Evolutionary conservation across 2,888 invertebrate genomes (phyloP), one percentile per base, ranked within the genome.

Genomic region (Nezara viridula): DNA sequence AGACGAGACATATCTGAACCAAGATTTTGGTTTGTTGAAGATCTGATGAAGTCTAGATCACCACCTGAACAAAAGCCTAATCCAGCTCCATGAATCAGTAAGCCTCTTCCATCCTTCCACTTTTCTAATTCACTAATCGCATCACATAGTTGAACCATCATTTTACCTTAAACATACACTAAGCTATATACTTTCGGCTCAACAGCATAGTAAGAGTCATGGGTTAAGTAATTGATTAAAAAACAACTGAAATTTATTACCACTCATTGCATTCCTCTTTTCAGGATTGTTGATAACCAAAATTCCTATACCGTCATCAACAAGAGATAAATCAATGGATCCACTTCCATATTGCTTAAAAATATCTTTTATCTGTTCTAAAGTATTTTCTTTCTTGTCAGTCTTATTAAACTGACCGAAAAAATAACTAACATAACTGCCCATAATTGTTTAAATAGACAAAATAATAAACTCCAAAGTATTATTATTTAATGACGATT

Each of bases 11-110:
- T 93, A 60, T 91, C 91, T 40, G 91, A 92, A 0, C 94, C 94
- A 85, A 92, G 92, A 14, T 92, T 92, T 7, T 92, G 91, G 50
- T 91, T 92, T 32, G 90, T 91, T 16, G 93, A 92, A 86, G 91
- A 89, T 77, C 91, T 92, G 4, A 93, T 93, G 55, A 93, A 92
- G 24, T 92, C 92, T 21, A 94, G 91, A 91, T 94, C 94, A 7
- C 93, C 94, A 19, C 94, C 94, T 4, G 94, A 94, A 91, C 94
- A 94, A 91, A 94, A 94, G n/a, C 92, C 92, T 16, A 92, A 92
- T 7, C 92, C 93, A 2, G 92, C 92, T 0, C 94, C 94, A 89
- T 92, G 92, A 9, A 94, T 89, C 24, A 94, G 92, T 16, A 94
- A 90, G 12, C 93, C 94, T 92, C 93, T 93, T 0, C 93, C 92